Base-by-base conservation (phyloP, 2,797 vertebrate species). In the Macropodus opercularis region DNA sequence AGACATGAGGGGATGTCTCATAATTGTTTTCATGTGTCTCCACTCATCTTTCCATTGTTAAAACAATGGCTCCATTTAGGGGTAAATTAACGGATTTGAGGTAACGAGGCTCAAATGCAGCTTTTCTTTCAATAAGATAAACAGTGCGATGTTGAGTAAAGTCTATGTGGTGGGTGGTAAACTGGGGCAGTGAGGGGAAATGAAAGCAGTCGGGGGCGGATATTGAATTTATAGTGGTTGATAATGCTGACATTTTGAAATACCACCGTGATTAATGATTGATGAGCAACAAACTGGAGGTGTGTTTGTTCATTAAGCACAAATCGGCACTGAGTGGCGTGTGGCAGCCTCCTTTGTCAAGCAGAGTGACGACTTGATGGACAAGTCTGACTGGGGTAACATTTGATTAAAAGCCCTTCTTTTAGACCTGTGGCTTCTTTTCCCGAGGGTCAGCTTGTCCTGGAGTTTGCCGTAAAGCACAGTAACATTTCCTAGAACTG, bases 201-300 rank as follows among this genome's bases (percentile, higher is more conserved):
- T 58, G 18, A 77, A 78, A 75, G 17, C 57, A 73, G 75, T 36
- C 12, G 46, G 75, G 75, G 68, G 62, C 19, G 41, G 60, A 70
- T 80, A 78, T 66, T 82, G 72, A 72, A 67, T 82, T 77, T 72
- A 64, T 43, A 61, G 57, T 27, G 31, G 54, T 49, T 77, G 73
- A 84, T 85, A 81, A 75, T 29, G 73, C 63, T 90, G 88, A 80
- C 84, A 87, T 87, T 87, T 85, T 49, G 59, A 87, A 87, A 87
- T 86, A 77, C 42, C 79, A 76, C 38, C 54, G 1, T 44, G 75
- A 86, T 90, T 73, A 83, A 85, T 85, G 83, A 87, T 89, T 85
- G 80, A 89, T 84, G 85, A 83, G 80, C 72, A 72, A 69, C 77
- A 77, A 72, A 78, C 78, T 40, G 78, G 68, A 70, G 81, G 77